phyloP scores from a whole-genome alignment of 92 coral and sea anemone species.

The Plumapathes pennacea region DNA sequence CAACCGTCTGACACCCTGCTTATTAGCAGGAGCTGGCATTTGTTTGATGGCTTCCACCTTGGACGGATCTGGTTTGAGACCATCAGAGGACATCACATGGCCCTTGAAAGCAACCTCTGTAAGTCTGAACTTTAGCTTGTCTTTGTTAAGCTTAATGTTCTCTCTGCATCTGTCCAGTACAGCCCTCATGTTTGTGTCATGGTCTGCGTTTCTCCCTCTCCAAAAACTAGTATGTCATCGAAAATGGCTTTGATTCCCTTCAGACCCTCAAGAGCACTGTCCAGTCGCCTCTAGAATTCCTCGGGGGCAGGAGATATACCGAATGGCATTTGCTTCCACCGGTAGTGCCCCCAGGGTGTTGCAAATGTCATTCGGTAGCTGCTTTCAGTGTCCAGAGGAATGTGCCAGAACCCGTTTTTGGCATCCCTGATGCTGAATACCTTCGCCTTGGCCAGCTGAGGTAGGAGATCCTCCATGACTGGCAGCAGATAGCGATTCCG shows the following conservation, averaged over 20 bases:
- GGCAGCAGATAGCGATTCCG: constrained; percentile 39
- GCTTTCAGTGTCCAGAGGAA: constrained; percentile 32
- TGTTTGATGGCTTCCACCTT: constrained; percentile 21
- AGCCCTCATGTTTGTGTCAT: constrained; percentile 20
- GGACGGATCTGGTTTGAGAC: constrained; percentile 46
- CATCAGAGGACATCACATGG: constrained; percentile 22
- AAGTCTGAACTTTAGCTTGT: constrained; percentile 33
- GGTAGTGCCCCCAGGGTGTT: constrained; percentile 39
- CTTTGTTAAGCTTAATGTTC: constrained; percentile 26
- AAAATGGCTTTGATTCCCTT: constrained; percentile 14
- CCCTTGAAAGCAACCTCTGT: constrained; percentile 39
- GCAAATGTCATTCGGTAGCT: constrained; percentile 39
- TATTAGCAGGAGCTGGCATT: constrained; percentile 13
- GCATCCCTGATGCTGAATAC: constrained; percentile 41
- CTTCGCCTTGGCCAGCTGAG: constrained; percentile 38
- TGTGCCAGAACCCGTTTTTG: constrained; percentile 56
- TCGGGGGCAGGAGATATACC: constrained; percentile 49
- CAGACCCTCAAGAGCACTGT: constrained; percentile 19
- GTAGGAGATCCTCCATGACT: constrained; percentile 31
- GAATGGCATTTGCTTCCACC: constrained; percentile 35
- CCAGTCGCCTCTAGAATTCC: constrained; percentile 37
- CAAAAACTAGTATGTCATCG: constrained; percentile 32
- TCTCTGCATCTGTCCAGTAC: constrained; percentile 24
- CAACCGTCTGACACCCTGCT: constrained; percentile 6
- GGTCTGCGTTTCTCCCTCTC: constrained; percentile 33